Evolutionary conservation across 2,797 vertebrate species (phyloP), one percentile per base, ranked within the genome.

Genomic region (Lagodon rhomboides): DNA sequence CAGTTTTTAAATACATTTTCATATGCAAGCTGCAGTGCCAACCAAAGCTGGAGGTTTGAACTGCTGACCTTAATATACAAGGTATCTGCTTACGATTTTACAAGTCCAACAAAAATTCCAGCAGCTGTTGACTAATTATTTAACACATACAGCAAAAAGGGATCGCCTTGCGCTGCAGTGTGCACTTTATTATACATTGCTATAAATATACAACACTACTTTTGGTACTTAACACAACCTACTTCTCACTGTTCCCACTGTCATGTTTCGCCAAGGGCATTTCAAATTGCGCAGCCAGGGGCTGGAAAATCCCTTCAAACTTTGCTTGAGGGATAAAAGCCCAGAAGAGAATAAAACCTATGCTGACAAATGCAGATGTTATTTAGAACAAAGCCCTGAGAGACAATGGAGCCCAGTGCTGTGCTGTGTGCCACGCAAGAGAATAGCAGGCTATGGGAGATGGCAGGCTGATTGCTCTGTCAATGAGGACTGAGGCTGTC

Each of bases 361-460:
- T 93, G 92, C 92, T 95, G 93, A 94, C 91, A 68, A 92, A 91
- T 89, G 93, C 89, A 93, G 90, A 94, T 93, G 90, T 88, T 90
- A 88, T 89, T 93, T 93, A 86, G 85, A 93, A 94, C 86, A 91
- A 93, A 91, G 86, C 75, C 46, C 67, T 23, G 66, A 70, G 80
- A 93, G 89, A 93, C 91, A 94, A 94, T 89, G 66, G 84, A 77
- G 71, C 55, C 81, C 20, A n/a, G 59, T 79, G 85, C 86, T 84
- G 77, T 75, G 87, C 82, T 71, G 77, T 71, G 77, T 85, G 77
- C 89, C 80, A 76, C 38, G 38, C 77, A 23, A 68, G 68, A 87
- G 89, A 88, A 87, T 22, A 84, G 92, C 80, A 68, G 89, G 81
- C 86, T 79, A 62, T 71, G 80, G 85, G 89, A 93, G 91, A 93